phyloP scores from a whole-genome alignment of 2,888 invertebrate species.

The Koerneria pararmatus region DNA sequence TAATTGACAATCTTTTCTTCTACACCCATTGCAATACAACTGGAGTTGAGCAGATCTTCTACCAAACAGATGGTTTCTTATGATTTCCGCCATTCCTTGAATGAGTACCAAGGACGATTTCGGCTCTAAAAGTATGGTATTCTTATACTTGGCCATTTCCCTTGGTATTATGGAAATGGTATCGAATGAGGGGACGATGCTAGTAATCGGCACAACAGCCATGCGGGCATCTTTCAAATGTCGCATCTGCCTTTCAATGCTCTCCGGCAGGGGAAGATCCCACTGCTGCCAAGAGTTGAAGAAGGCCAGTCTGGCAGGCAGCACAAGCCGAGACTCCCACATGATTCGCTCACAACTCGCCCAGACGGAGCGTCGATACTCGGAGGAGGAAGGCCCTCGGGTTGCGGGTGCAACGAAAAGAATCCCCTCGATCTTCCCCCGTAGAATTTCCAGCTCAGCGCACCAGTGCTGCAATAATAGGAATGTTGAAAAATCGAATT shows the following conservation, averaged over 20 bases:
- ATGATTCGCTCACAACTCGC: conserved; percentile 18
- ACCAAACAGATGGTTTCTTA: conserved; percentile 44
- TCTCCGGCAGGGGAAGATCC: conserved; percentile 21
- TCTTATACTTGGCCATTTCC: background rate
- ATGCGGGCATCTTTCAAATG: conserved; percentile 17
- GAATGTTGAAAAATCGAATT: too few species aligned
- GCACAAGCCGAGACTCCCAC: conserved; percentile 16
- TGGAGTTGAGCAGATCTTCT: conserved; percentile 32
- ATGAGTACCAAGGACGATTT: conserved; percentile 18
- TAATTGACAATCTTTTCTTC: conserved; percentile 11
- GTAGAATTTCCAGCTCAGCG: conserved; percentile 4
- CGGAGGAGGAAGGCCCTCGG: conserved; percentile 10
- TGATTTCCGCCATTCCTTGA: conserved; percentile 40
- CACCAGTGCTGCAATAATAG: conserved; percentile 22
- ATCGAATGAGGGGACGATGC: conserved; percentile 22
- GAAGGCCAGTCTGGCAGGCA: conserved; percentile 19
- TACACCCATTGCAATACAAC: conserved; percentile 19
- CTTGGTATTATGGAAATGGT: conserved; percentile 18
- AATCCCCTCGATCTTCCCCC: conserved; percentile 7
- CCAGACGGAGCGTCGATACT: conserved; percentile 20
- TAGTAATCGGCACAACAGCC: conserved; percentile 18
- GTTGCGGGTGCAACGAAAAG: conserved; percentile 19
- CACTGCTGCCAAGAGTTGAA: conserved; percentile 24
- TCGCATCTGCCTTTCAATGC: conserved; percentile 5
- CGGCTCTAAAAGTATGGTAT: background rate